Evolutionary conservation across 2,888 invertebrate species (phyloP).

Genomic region (Augiades crinisus): DNA sequence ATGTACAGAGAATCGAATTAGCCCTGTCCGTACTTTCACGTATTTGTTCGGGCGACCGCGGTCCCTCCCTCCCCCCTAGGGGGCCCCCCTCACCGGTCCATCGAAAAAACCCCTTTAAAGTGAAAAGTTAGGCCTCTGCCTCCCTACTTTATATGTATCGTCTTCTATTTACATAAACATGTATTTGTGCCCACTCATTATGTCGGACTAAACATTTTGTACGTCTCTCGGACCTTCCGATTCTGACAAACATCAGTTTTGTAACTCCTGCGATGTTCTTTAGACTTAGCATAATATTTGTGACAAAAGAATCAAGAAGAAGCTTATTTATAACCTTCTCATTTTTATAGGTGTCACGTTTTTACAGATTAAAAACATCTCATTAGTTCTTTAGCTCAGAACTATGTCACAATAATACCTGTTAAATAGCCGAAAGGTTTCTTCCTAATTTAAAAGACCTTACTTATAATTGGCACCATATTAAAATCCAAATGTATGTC

Average conservation of each 20-base stretch:
- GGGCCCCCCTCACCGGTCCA: constrained; percentile 34
- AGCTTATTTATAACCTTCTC: no score
- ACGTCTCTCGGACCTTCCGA: neutral
- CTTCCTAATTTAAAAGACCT: no score
- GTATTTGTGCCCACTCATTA: constrained; percentile 18
- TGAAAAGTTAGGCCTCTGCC: constrained; percentile 56
- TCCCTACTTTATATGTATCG: constrained; percentile 32
- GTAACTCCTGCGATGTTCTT: neutral
- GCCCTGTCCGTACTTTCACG: constrained; percentile 40
- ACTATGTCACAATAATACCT: no score
- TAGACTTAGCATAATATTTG: neutral
- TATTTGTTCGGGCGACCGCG: constrained; percentile 47
- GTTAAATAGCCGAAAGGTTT: no score
- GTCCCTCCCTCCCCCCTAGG: constrained; percentile 31
- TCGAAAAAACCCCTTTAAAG: constrained; percentile 66
- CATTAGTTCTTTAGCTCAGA: no score
- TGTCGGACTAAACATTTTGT: constrained; percentile 13
- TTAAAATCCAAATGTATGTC: no score
- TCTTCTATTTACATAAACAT: constrained; percentile 37
- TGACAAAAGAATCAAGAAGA: neutral
- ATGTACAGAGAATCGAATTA: constrained; percentile 46
- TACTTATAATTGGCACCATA: no score
- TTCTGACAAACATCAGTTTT: constrained; percentile 2
- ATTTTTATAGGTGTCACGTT: no score
- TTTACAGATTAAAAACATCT: no score